These are phyloP conservation scores for Orchestes rusci DNA, from an alignment of 2,888 invertebrate species.

Conservation along the genomic window DNA sequence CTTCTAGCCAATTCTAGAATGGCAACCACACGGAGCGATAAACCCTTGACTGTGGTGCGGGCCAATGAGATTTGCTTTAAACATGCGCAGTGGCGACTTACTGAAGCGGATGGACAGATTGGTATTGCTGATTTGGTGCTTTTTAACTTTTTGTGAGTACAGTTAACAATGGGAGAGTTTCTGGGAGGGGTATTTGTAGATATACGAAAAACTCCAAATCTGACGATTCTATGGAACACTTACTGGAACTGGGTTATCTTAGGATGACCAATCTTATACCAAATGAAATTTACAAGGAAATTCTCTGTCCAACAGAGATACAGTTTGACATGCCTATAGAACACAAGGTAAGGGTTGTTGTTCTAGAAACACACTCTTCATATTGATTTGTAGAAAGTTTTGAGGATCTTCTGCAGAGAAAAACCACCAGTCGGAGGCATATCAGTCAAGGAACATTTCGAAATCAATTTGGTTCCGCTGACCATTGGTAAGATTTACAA, in stretches of 20 bases:
- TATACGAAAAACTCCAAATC: constrained; percentile 95
- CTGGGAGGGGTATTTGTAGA: constrained; percentile 41
- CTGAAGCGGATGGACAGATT: constrained; percentile 95
- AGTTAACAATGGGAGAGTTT: background rate
- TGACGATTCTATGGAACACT: constrained; percentile 95
- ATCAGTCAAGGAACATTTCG: constrained; percentile 97
- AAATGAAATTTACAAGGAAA: constrained; percentile 89
- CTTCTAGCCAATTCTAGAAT: constrained; percentile 52
- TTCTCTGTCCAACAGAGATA: constrained; percentile 69
- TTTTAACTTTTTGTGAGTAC: constrained; percentile 86
- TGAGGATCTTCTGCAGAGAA: constrained; percentile 93
- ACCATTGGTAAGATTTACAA: constrained; percentile 61
- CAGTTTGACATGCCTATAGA: constrained; percentile 86
- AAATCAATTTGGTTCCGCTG: constrained; percentile 94
- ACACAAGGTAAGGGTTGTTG: constrained; percentile 52
- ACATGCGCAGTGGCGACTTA: constrained; percentile 95
- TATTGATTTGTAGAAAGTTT: constrained; percentile 54
- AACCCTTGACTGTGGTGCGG: constrained; percentile 70
- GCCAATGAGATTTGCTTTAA: constrained; percentile 96
- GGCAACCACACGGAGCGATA: constrained; percentile 60
- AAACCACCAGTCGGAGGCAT: constrained; percentile 98
- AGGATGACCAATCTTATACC: constrained; percentile 92
- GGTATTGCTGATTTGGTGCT: constrained; percentile 94
- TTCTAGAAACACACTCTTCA: background rate
- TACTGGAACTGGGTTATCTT: constrained; percentile 91